These are phyloP conservation scores for Pygoscelis adeliae DNA, from an alignment of 2,113 vertebrate species.

Conservation along the genomic window DNA sequence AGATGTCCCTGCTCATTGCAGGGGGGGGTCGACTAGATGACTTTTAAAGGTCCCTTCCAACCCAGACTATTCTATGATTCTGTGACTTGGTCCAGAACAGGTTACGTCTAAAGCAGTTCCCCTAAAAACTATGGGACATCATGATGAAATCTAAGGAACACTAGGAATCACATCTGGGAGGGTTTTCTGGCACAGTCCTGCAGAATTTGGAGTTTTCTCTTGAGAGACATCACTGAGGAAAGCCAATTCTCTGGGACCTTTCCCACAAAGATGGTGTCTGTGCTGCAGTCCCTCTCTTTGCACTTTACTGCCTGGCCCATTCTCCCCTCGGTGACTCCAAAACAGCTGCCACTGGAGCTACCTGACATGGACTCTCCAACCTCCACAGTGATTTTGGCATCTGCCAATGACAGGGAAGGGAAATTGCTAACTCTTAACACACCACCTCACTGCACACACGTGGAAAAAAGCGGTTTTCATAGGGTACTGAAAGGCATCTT, in stretches of 20 bases:
- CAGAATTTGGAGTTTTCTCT: not conserved
- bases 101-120: fast-evolving
- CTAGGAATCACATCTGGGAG: not conserved
- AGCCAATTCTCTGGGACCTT: not conserved
- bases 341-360: not conserved
- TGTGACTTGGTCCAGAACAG: fast-evolving
- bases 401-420: not conserved
- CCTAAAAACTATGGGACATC: not conserved
- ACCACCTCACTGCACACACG: not conserved
- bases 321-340: not conserved
- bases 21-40: fast-evolving
- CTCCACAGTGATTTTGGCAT: not conserved
- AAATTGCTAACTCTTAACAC: not conserved
- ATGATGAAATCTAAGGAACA: not conserved
- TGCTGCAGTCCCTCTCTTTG: not conserved
- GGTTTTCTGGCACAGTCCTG: fast-evolving
- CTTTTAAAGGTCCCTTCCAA: not conserved
- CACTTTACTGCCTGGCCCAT: not conserved
- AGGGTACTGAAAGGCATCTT: not conserved
- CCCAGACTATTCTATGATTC: not conserved
- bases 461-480: not conserved
- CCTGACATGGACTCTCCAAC: not conserved
- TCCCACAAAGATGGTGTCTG: not conserved
- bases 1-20: not conserved
- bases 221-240: not conserved